Base-by-base conservation (phyloP, 2,888 invertebrate species). In the Crocallis elinguaria region DNA sequence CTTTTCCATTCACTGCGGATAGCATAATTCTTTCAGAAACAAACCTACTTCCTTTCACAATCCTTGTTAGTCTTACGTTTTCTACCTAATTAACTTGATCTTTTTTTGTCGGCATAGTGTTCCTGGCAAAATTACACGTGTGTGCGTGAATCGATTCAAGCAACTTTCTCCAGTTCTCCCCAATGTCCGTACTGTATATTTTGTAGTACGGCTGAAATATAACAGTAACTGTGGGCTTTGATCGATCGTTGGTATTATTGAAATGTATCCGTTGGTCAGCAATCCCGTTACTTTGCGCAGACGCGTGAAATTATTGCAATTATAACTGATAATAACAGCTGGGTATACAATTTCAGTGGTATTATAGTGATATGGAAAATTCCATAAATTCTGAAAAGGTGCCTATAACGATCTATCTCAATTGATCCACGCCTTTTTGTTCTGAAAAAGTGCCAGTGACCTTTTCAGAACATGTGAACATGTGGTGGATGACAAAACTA, bases 281-380 rank as follows among this genome's bases (percentile, higher is more conserved):
- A 66, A 74, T 67, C 79, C 87, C 84, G 87, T 87, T 87, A 85
- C 64, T 66, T 67, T 73, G 75, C 73, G 66, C 77, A 78, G 73
- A 77, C 74, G 77, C 78, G 75, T 84, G 78, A 78, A 80, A 82
- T 81, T 66, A 71, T 67, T 64, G 70, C 72, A 43, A 49, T 54
- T 48, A n/a, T n/a, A 52, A 51, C 39, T 35, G 19, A 36, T 21
- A 33, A 29, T 21, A 33, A 41, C 5, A 27, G 16, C n/a, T 21
- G 30, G 25, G 7, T 19, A 19, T 12, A 45, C 12, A n/a, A 14
- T 9, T 29, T 25, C 2, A 14, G 2, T 37, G 38, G 2, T 17
- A 32, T 39, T 9, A 27, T 3, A 23, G 3, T 8, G 13, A 14
- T 4, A 25, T 19, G 3, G 19, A 19, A 19, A n/a, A n/a, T n/a